Percentiles rank a stretch among this genome's conserved stretches.
Conservation (phyloP, 2,797 vertebrate genomes). For the Premnoplex brunnescens region DNA sequence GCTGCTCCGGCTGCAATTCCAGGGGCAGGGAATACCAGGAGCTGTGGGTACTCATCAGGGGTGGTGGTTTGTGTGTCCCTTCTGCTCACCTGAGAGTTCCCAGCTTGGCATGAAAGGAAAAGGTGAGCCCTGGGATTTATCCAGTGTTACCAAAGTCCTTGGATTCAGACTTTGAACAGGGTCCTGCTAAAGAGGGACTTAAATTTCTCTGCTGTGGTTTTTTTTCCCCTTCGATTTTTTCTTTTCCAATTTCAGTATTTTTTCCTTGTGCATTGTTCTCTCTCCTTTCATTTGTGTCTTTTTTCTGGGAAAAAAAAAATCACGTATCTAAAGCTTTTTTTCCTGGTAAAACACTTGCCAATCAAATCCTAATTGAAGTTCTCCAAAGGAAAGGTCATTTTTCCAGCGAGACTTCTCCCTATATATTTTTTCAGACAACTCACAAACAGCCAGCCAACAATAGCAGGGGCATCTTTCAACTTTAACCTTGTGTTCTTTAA, state of each 20-base stretch:
- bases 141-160: conserved; percentile 7
- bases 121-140: neutral
- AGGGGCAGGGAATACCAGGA: no score
- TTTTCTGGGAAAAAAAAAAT: neutral
- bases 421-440: neutral
- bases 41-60: no score
- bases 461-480: conserved; percentile 42
- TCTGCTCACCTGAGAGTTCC: neutral
- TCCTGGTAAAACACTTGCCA: conserved; percentile 18
- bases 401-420: neutral
- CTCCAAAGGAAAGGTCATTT: neutral
- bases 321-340: neutral
- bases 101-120: conserved; percentile 30
- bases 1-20: no score
- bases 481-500: conserved; percentile 44
- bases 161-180: neutral
- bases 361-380: neutral
- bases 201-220: neutral
- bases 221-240: neutral
- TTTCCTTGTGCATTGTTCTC: neutral
- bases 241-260: neutral
- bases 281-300: neutral
- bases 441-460: neutral
- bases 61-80: neutral
- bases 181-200: neutral